Base-by-base conservation (phyloP, 2,888 invertebrate species). In the Acronicta aceris region DNA sequence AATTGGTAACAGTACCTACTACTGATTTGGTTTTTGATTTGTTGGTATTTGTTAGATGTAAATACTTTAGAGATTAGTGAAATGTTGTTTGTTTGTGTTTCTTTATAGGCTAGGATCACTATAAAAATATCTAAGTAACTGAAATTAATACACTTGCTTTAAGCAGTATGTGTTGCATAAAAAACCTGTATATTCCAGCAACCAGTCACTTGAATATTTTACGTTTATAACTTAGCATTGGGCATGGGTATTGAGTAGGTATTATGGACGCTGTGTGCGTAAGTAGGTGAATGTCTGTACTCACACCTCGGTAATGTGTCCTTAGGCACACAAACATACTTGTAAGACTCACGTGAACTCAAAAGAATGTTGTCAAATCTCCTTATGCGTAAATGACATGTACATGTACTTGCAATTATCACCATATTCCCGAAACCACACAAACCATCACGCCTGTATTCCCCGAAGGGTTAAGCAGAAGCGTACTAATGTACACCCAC, bases 251-350 rank as follows among this genome's bases (percentile, higher is more conserved):
- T 66, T 46, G 10, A 69, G 47, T 17, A 36, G 49, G 27, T 41
- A 71, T 65, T 66, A 57, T 17, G n/a, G 56, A 66, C 53, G 56
- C 69, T 61, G 50, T 21, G n/a, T 56, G 47, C 56, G 61, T 70
- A 70, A 54, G 46, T 70, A 70, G 61, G 69, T 70, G 69, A 69
- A 70, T 71, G 72, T 57, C 72, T 65, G 41, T 8, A 59, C 17
- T 16, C 15, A 59, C 51, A 56, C 47, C 42, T 52, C 50, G n/a
- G 48, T 46, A 40, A 27, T 53, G 15, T 65, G 56, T 60, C 60
- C 66, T 69, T 60, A 57, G 40, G 38, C 56, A 60, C 52, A 56
- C 50, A 71, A 50, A 56, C 50, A 53, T 56, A 49, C 38, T 13
- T 38, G 3, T 54, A 25, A 69, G 50, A 12, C 21, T 50, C 25